Conservation (phyloP, 2,797 vertebrate species). For the Pampus argenteus region DNA sequence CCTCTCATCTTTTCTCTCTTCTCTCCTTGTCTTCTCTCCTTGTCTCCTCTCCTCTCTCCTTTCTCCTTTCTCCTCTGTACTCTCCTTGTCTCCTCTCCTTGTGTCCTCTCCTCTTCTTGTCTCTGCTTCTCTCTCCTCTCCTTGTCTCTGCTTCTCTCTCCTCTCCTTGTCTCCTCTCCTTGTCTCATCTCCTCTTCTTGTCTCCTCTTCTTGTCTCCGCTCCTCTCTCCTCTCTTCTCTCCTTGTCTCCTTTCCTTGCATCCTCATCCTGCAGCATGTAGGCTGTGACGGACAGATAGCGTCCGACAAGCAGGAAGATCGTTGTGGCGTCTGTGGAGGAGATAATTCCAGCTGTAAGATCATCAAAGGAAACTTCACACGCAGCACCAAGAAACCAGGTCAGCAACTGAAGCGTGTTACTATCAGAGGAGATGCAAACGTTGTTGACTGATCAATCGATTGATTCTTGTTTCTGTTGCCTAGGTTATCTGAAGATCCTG, state of each 20-base stretch:
- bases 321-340: constrained; percentile 95
- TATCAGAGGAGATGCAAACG: background rate
- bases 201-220: background rate
- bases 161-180: background rate
- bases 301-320: constrained; percentile 93
- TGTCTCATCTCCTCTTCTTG: background rate
- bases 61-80: too few species aligned
- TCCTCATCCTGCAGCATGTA: constrained; percentile 87
- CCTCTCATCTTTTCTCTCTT: background rate
- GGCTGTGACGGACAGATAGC: constrained; percentile 96
- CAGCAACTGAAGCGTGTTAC: background rate
- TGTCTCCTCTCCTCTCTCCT: too few species aligned
- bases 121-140: too few species aligned
- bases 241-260: background rate
- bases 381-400: constrained; percentile 85
- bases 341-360: constrained; percentile 94
- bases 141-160: too few species aligned
- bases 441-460: background rate
- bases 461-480: constrained; percentile 1
- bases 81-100: too few species aligned
- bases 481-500: constrained; percentile 96
- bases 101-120: too few species aligned
- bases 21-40: background rate
- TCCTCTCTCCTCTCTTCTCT: background rate
- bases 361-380: constrained; percentile 95